Evolutionary conservation across 2,797 vertebrate species (phyloP).

Genomic region (Galago senegalensis): DNA sequence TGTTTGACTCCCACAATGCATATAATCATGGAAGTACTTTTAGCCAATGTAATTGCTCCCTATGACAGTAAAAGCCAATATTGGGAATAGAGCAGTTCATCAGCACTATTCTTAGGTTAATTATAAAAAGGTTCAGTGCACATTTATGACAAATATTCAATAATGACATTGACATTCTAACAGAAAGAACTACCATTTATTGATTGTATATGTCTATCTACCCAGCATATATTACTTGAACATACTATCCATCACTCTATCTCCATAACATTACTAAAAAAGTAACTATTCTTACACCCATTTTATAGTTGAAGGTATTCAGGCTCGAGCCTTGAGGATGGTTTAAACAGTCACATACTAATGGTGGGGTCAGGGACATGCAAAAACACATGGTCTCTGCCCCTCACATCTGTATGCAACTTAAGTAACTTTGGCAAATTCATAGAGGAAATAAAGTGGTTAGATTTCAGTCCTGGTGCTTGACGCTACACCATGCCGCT

Average conservation of each 20-base stretch:
- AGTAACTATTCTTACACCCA: background rate
- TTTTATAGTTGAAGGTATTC: slow-evolving; percentile 8
- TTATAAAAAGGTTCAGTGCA: background rate
- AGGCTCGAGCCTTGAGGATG: background rate
- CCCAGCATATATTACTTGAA: background rate
- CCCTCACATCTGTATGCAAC: no score
- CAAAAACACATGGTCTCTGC: no score
- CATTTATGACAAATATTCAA: background rate
- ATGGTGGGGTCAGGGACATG: no score
- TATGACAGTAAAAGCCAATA: background rate
- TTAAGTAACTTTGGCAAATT: background rate
- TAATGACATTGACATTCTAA: background rate
- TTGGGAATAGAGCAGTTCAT: background rate
- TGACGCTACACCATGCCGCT: background rate
- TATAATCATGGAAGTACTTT: background rate
- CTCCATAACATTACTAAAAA: background rate
- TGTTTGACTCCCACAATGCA: background rate
- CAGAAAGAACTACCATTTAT: background rate
- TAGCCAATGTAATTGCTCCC: background rate
- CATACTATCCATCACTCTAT: background rate
- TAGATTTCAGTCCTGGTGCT: background rate
- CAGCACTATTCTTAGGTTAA: background rate
- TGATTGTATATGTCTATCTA: background rate
- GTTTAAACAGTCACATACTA: background rate
- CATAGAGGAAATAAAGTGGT: background rate